Evolutionary conservation across 2,888 invertebrate genomes (phyloP).

Genomic region (Luffia ferchaultella): DNA sequence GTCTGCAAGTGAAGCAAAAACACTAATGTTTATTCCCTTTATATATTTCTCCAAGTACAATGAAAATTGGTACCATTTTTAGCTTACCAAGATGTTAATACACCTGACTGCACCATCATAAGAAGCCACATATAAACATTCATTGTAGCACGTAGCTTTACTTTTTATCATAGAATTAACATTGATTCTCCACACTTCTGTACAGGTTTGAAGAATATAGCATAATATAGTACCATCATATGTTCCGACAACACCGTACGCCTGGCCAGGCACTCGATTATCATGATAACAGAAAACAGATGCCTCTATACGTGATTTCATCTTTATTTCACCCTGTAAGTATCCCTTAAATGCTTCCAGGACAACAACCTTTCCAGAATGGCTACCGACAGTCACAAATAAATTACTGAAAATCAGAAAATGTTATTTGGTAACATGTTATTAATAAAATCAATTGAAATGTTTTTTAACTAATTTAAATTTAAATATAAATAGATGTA

Average conservation of each 20-base stretch:
- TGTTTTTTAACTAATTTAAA: too few species aligned
- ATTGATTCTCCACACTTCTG: constrained; percentile 68
- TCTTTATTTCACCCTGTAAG: constrained; percentile 44
- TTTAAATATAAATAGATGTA: too few species aligned
- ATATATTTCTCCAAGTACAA: background rate
- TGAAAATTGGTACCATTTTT: background rate
- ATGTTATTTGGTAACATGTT: constrained; percentile 1
- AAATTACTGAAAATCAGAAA: constrained; percentile 32
- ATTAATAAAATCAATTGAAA: too few species aligned
- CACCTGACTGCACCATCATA: constrained; percentile 75
- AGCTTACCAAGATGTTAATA: constrained; percentile 57
- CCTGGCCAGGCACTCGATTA: constrained; percentile 13
- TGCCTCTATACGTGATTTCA: constrained; percentile 80
- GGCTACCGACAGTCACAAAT: constrained; percentile 56
- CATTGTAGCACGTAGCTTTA: constrained; percentile 36
- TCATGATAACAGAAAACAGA: constrained; percentile 51
- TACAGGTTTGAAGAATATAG: constrained; percentile 59
- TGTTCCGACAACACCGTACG: constrained; percentile 74
- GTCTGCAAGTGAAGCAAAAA: constrained; percentile 51
- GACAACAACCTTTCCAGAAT: constrained; percentile 75
- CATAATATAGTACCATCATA: constrained; percentile 79
- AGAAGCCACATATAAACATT: constrained; percentile 70
- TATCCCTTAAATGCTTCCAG: constrained; percentile 62
- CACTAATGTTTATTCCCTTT: background rate
- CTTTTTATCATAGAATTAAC: constrained; percentile 74